Base-by-base conservation (phyloP, 30 jellyfish, hydroid and myxozoan species). In the Chironex yamaguchii region DNA sequence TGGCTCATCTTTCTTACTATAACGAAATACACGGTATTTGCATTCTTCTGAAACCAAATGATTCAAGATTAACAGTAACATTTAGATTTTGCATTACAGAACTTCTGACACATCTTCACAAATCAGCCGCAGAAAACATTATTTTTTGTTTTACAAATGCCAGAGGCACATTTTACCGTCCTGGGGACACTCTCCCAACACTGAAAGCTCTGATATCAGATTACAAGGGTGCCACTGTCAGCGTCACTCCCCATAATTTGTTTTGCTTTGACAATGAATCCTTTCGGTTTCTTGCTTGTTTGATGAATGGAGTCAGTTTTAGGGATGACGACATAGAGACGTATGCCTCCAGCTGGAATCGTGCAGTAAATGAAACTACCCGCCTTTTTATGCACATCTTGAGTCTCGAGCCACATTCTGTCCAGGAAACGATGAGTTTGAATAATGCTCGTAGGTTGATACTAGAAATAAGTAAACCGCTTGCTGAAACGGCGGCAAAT, bases 241-340 rank as follows among this genome's bases (percentile, higher is more conserved):
- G 86, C 14, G 62, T 86, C 0, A 0, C 90, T 20, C 79, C 89
- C 0, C 34, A 9, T 31, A 86, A 86, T 49, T 90, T 24, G 27
- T 86, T 86, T 65, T 86, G 96, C 34, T 86, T 86, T 50, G 96
- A 86, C 70, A 86, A 86, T 68, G 96, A 86, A 62, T 69, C 96
- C 14, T 86, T 86, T 49, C 69, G 96, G 9, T 86, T 86, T 62
- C 86, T 86, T 33, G 85, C 96, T 13, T 86, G 96, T 25, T 48
- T 86, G 70, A 74, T 35, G 42, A 86, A 86, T 50, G 79, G 69
- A 1, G 34, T 86, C 1, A 42, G 42, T 0, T 86, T 86, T 49
- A 49, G 49, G 49, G 48, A 74, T 34, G 62, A 75, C 49, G 96
- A 86, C 49, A 86, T 86, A 12, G 69, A 62, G 27, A 76, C 96